Conservation (phyloP, 2,888 invertebrate species). For the Anarsia innoxiella region DNA sequence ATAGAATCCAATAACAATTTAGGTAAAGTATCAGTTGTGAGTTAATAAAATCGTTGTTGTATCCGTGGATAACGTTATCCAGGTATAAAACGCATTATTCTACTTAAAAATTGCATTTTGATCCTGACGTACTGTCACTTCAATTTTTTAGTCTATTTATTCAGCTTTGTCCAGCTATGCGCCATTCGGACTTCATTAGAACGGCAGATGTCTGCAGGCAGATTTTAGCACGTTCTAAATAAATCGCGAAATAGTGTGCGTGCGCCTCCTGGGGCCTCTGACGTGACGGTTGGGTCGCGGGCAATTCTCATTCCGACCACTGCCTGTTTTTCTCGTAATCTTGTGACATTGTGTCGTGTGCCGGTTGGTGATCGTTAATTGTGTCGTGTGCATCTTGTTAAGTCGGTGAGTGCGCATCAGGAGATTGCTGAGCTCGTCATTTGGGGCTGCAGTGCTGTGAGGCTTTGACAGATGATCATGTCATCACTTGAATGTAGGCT, state of each 20-base stretch:
- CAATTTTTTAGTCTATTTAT: constrained; percentile 68
- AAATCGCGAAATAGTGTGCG: constrained; percentile 36
- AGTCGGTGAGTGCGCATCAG: constrained; percentile 35
- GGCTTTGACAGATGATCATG: constrained; percentile 25
- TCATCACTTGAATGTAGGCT: constrained; percentile 21
- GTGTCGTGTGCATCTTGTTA: constrained; percentile 41
- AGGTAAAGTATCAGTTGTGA: constrained; percentile 48
- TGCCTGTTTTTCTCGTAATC: constrained; percentile 34
- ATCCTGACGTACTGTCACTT: constrained; percentile 66
- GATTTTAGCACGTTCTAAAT: constrained; percentile 51
- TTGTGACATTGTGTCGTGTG: constrained; percentile 29
- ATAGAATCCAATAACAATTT: constrained; percentile 67
- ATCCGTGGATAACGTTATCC: constrained; percentile 36
- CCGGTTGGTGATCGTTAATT: constrained; percentile 53
- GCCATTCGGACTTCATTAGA: constrained; percentile 69
- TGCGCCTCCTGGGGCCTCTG: constrained; percentile 38
- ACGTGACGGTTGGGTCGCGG: constrained; percentile 29
- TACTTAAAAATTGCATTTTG: constrained; percentile 37
- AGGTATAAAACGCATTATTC: constrained; percentile 43
- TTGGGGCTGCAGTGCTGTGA: constrained; percentile 17
- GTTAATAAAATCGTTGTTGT: constrained; percentile 41
- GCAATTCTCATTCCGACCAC: constrained; percentile 25
- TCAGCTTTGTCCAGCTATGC: constrained; percentile 68
- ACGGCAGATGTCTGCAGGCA: constrained; percentile 49
- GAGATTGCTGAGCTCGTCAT: constrained; percentile 24